Conservation (phyloP, 2,888 invertebrate genomes). For the Caenorhabditis zanzibari region DNA sequence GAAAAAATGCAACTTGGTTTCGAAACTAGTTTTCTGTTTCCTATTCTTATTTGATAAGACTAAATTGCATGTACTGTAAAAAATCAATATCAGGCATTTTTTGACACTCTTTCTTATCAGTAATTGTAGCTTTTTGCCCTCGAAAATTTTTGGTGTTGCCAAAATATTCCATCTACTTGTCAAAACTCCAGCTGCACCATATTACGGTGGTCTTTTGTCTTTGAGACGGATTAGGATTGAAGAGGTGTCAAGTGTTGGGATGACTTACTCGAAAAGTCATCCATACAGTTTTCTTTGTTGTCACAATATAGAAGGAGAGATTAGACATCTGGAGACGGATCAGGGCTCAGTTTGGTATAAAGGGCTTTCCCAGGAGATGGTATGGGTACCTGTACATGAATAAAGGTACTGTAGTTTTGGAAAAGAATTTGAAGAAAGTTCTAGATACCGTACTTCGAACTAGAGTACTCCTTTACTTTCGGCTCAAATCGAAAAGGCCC, state of each 20-base stretch:
- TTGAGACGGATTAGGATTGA: conserved; percentile 26
- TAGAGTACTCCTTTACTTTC: too few species aligned
- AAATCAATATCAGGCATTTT: conserved; percentile 19
- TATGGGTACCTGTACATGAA: too few species aligned
- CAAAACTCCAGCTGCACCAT: conserved; percentile 55
- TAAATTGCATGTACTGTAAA: conserved; percentile 1
- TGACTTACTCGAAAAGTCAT: not conserved
- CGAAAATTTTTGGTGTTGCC: too few species aligned
- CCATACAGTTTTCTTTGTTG: not conserved
- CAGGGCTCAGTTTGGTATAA: not conserved
- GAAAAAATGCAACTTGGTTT: not conserved
- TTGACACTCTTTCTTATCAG: conserved; percentile 50
- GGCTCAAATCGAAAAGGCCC: too few species aligned
- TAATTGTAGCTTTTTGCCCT: not conserved
- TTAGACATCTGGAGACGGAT: not conserved
- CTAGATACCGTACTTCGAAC: too few species aligned
- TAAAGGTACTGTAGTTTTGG: too few species aligned
- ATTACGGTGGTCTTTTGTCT: conserved; percentile 47
- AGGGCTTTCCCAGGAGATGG: too few species aligned
- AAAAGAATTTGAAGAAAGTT: too few species aligned
- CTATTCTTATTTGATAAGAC: conserved; percentile 42
- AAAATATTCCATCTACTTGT: conserved; percentile 4
- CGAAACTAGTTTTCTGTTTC: conserved; percentile 43
- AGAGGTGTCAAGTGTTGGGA: conserved; percentile 55
- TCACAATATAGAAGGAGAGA: not conserved